Percentiles rank a stretch among this genome's conserved stretches.
Evolutionary conservation across 2,113 vertebrate species (phyloP).

Genomic region (Trichomycterus rosablanca): DNA sequence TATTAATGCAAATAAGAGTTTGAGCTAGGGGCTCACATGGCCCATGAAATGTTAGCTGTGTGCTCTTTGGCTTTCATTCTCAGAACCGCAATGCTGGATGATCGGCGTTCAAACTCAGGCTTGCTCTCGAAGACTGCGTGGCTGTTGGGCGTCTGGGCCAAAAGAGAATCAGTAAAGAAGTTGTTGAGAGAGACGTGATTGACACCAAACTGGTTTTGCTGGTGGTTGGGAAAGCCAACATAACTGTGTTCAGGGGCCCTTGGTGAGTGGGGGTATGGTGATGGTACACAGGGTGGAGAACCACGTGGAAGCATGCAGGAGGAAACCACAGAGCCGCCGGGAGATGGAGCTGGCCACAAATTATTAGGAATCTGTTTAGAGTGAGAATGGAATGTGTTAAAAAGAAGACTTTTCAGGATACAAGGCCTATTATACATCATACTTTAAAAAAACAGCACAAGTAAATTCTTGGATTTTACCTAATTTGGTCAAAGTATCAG

Average conservation of each 20-base stretch:
- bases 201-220: conserved; percentile 89
- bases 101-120: conserved; percentile 92
- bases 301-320: conserved; percentile 93
- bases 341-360: conserved; percentile 84
- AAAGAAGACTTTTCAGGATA: neutral
- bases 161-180: conserved; percentile 94
- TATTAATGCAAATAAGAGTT: neutral
- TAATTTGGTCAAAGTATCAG: no score
- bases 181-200: conserved; percentile 89
- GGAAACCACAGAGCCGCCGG: conserved; percentile 83
- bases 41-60: conserved; percentile 97
- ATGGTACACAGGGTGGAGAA: conserved; percentile 87
- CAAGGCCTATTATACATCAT: no score
- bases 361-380: conserved; percentile 90
- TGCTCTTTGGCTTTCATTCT: conserved; percentile 99
- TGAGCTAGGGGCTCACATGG: conserved; percentile 76
- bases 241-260: conserved; percentile 83
- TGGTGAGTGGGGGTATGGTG: conserved; percentile 83
- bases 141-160: conserved; percentile 77
- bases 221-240: conserved; percentile 88
- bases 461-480: no score
- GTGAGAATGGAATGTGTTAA: no score
- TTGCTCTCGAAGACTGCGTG: conserved; percentile 91
- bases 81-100: conserved; percentile 96
- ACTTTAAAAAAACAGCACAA: no score